Conservation (phyloP, 2,113 vertebrate genomes). For the Plotosus lineatus region DNA sequence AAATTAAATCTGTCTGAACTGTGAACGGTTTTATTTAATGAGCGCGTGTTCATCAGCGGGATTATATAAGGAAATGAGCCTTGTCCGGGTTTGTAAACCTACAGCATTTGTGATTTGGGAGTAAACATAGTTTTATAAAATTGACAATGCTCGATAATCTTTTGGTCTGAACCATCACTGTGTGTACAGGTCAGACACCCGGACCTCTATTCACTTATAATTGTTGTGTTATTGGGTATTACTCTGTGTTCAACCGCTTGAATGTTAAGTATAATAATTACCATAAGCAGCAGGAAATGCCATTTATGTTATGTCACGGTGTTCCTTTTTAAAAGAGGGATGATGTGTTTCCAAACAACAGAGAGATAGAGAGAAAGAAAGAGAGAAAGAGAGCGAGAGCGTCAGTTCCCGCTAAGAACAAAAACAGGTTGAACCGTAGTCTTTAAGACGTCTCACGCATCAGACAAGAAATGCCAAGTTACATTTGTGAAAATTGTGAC, state of each 20-base stretch:
- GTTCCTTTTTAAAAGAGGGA: constrained; percentile 5
- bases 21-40: constrained; percentile 30
- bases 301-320: constrained; percentile 9
- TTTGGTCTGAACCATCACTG: constrained; percentile 28
- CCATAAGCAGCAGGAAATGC: constrained; percentile 6
- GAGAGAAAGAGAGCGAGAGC: too few species aligned
- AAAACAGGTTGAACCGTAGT: not conserved
- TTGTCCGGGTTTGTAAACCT: constrained; percentile 11
- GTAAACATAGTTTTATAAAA: constrained; percentile 9
- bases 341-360: not conserved
- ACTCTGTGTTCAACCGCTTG: constrained; percentile 15
- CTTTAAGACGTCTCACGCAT: not conserved
- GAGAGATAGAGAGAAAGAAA: too few species aligned
- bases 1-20: constrained; percentile 31
- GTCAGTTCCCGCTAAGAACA: not conserved
- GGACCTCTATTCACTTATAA: constrained; percentile 30
- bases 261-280: constrained; percentile 30
- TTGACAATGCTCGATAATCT: constrained; percentile 29
- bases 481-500: not conserved
- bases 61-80: constrained; percentile 36
- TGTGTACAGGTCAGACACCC: constrained; percentile 36
- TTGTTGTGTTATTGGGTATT: constrained; percentile 28
- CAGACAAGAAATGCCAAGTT: not conserved
- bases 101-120: constrained; percentile 31
- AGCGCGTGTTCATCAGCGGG: constrained; percentile 14